Conservation (phyloP, 2,113 vertebrate genomes). For the Bambusicola thoracicus region DNA sequence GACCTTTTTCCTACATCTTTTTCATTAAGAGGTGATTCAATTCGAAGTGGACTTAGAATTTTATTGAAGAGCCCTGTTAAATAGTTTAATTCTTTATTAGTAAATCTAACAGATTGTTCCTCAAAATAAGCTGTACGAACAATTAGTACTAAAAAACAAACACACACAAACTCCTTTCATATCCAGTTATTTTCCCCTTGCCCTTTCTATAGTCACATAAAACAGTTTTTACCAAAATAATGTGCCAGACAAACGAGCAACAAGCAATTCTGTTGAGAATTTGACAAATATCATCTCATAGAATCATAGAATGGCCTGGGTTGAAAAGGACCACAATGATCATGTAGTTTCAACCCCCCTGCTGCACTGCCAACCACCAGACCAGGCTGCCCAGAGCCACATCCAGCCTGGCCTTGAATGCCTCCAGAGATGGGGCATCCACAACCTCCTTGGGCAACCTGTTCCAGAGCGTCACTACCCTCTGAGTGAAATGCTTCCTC, state of each 20-base stretch:
- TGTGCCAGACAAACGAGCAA: neutral
- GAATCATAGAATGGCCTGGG: too few species aligned
- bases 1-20: neutral
- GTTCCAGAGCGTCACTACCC: too few species aligned
- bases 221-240: neutral
- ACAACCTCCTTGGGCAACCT: too few species aligned
- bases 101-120: neutral
- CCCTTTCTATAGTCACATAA: neutral
- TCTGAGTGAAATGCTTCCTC: too few species aligned
- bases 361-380: too few species aligned
- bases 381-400: too few species aligned
- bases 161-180: neutral
- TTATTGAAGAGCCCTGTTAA: neutral
- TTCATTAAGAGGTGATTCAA: neutral
- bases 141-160: neutral
- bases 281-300: neutral
- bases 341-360: too few species aligned
- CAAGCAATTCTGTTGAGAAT: neutral
- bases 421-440: too few species aligned
- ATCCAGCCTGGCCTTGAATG: too few species aligned
- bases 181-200: neutral
- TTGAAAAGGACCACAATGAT: too few species aligned
- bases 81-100: neutral
- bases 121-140: neutral
- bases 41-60: neutral